Evolutionary conservation across 2,113 vertebrate species (phyloP).

Genomic region (Oryzias melastigma): DNA sequence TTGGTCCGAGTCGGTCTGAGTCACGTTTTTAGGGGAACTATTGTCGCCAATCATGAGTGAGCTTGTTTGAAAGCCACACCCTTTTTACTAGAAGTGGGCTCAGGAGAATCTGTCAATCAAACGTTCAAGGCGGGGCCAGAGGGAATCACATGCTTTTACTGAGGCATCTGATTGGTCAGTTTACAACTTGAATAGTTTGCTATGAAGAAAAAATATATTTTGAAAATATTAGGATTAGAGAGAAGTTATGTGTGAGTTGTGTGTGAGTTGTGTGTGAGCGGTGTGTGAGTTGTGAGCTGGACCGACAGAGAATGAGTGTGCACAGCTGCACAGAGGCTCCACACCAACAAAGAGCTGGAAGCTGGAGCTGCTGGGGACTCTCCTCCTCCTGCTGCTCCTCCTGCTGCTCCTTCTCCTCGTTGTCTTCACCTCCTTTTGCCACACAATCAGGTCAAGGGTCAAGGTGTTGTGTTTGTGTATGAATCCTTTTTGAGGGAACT

Average conservation of each 20-base stretch:
- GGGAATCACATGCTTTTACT: too few relatives aligned
- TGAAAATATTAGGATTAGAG: too few relatives aligned
- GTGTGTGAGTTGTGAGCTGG: constrained; percentile 33
- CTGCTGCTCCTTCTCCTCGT: constrained; percentile 26
- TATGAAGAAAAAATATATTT: too few relatives aligned
- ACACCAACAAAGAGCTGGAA: constrained; percentile 70
- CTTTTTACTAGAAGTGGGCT: too few relatives aligned
- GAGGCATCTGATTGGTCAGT: too few relatives aligned
- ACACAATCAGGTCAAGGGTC: constrained; percentile 56
- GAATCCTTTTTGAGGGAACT: background rate
- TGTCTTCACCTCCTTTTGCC: constrained; percentile 39
- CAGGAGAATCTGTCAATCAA: too few relatives aligned
- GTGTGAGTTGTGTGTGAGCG: background rate
- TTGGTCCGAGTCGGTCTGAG: too few relatives aligned
- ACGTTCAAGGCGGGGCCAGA: too few relatives aligned
- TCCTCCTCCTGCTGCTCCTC: constrained; percentile 17
- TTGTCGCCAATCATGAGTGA: too few relatives aligned
- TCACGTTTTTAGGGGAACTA: too few relatives aligned
- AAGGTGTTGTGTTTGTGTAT: constrained; percentile 36
- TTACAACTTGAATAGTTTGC: too few relatives aligned
- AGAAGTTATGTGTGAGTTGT: background rate
- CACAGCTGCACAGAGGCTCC: constrained; percentile 68
- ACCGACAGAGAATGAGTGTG: constrained; percentile 7
- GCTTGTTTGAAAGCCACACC: too few relatives aligned
- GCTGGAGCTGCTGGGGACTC: constrained; percentile 52